Conservation (phyloP, 92 coral and sea anemone genomes). For the Epizoanthus rinbou region DNA sequence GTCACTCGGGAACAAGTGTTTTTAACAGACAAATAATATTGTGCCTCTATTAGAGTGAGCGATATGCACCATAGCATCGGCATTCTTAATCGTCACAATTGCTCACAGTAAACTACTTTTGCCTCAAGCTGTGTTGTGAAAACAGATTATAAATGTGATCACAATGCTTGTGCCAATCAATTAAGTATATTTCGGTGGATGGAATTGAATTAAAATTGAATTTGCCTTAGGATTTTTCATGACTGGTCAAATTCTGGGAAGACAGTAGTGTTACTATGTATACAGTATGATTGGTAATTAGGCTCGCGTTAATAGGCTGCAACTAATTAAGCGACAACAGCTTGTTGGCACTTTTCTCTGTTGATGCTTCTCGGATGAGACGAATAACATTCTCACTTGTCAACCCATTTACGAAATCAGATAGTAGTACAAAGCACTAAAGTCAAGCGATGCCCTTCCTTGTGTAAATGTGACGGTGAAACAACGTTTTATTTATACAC, state of each 20-base stretch:
- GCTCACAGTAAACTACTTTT: neutral
- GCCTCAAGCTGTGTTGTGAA: constrained; percentile 4
- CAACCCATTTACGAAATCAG: neutral
- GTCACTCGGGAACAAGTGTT: neutral
- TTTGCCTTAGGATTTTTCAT: neutral
- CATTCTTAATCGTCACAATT: neutral
- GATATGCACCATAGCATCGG: neutral
- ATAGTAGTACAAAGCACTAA: neutral
- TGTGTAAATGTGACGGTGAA: neutral
- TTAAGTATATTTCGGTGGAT: neutral
- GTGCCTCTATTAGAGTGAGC: neutral
- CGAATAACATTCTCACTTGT: neutral
- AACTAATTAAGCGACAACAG: constrained; percentile 4
- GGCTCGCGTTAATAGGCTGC: neutral
- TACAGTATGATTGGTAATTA: neutral
- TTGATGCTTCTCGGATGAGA: neutral
- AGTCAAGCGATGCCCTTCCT: neutral
- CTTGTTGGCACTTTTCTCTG: neutral
- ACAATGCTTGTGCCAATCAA: neutral
- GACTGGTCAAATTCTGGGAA: neutral
- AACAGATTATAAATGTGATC: neutral
- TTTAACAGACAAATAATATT: constrained; percentile 10
- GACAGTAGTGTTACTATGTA: neutral
- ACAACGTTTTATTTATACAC: too few relatives aligned
- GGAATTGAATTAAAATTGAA: neutral